Base-by-base conservation (phyloP, 2,888 invertebrate genomes). In the Sinhomidia bicolor region DNA sequence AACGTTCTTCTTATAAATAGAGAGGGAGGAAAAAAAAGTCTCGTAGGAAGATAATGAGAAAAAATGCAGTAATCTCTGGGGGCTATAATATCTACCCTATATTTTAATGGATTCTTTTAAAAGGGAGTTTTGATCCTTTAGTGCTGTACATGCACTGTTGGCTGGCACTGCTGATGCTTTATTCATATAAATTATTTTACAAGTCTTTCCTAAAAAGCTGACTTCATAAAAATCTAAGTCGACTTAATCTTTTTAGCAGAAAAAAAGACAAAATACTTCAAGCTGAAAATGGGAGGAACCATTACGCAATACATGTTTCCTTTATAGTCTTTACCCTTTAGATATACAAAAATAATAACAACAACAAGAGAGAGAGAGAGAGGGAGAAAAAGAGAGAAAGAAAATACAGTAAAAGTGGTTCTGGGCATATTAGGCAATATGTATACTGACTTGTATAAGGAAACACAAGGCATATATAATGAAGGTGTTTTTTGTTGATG, bases 71-170 rank as follows among this genome's bases (percentile, higher is more conserved):
- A 80, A 81, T 81, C 81, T 81, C 81, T 81, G 26, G 81, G 44
- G 81, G 81, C 81, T 81, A 81, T 74, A 74, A 74, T 74, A 74
- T 81, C 81, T 81, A 65, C 47, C 80, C 80, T 62, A 62, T 44
- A 65, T 62, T 81, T 81, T 65, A 81, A 81, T 81, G 65, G 81
- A 47, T 81, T 32, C 81, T 60, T 65, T 81, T 81, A 14, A 74
- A 74, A 51, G 74, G 23, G 12, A 74, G 26, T 74, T 20, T n/a
- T 44, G 44, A 74, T 26, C 23, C 47, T 23, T 71, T 71, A 74
- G 26, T 47, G 26, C 23, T 74, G n/a, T 26, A n/a, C n/a, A n/a
- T n/a, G n/a, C n/a, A n/a, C n/a, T n/a, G n/a, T n/a, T n/a, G n/a
- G n/a, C n/a, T n/a, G n/a, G n/a, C 26, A 47, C 23, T 23, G 47